Evolutionary conservation across 35 echinoderm and acorn worm species (phyloP).

Genomic region (Hemicentrotus pulcherrimus): DNA sequence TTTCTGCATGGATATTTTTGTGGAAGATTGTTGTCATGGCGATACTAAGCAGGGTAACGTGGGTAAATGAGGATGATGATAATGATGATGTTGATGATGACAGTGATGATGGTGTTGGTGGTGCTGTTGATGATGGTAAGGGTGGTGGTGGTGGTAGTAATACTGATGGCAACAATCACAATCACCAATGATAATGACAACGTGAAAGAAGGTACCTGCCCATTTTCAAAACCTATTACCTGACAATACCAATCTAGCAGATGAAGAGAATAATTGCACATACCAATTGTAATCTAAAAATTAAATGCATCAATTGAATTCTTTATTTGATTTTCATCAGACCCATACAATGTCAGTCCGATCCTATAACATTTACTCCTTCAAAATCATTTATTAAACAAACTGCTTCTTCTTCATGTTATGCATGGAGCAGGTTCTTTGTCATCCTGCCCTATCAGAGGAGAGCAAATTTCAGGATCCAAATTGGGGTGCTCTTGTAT

Average conservation of each 20-base stretch:
- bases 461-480: background rate
- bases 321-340: background rate
- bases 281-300: no score
- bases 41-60: background rate
- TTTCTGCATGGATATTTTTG: background rate
- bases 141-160: background rate
- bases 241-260: background rate
- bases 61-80: background rate
- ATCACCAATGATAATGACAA: background rate
- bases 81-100: background rate
- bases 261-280: background rate
- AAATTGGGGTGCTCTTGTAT: conserved; percentile 4
- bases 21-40: background rate
- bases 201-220: no score
- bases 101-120: background rate
- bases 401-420: background rate
- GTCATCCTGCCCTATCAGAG: background rate
- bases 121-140: background rate
- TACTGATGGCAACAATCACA: background rate
- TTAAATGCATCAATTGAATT: background rate
- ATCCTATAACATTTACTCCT: background rate
- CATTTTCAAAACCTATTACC: no score
- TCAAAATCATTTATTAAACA: background rate
- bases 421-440: background rate
- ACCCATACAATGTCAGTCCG: background rate